Evolutionary conservation across 92 coral and sea anemone species (phyloP), one percentile per base, ranked within the genome.

Genomic region (Palythoa grandiflora): DNA sequence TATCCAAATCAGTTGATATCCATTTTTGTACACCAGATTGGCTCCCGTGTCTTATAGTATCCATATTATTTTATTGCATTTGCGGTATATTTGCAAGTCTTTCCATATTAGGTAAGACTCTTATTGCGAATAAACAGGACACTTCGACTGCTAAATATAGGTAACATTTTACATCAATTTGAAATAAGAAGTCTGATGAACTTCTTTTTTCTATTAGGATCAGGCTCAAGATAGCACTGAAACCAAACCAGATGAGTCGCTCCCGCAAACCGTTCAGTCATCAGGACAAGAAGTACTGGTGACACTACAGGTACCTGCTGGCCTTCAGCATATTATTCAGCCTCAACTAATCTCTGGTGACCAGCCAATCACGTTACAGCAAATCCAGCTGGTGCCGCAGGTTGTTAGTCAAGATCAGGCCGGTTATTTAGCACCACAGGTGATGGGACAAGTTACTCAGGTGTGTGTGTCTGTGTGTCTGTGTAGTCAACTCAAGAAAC

Each of bases 301-400:
- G 52, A 95, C 98, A 0, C 89, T 95, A 16, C 98, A 95, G 79
- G 94, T 95, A 1, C 98, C 98, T 39, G 89, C 94, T 2, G 90
- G 89, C 5, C 20, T 92, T 60, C 96, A 92, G 70, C 89, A 88
- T 40, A 38, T 94, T 10, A 78, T 90, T 20, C 94, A 87, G 4
- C 91, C 93, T 28, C 85, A 87, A 7, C 28, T 95, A 39, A 51
- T 79, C 83, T 87, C 85, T 38, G 85, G 85, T 80, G 98, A 95
- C n/a, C 96, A 92, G 48, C 86, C 89, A 54, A 93, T 93, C 61
- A 71, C 94, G 9, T 79, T 95, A 61, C 98, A 89, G 78, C 96
- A 93, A n/a, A 89, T 95, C 54, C 95, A 93, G 20, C 75, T 93
- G 52, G 86, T 93, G 35, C 94, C 84, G 1, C 94, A 87, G 83